Conservation (phyloP, 2,888 invertebrate species). For the Baronia brevicornis region DNA sequence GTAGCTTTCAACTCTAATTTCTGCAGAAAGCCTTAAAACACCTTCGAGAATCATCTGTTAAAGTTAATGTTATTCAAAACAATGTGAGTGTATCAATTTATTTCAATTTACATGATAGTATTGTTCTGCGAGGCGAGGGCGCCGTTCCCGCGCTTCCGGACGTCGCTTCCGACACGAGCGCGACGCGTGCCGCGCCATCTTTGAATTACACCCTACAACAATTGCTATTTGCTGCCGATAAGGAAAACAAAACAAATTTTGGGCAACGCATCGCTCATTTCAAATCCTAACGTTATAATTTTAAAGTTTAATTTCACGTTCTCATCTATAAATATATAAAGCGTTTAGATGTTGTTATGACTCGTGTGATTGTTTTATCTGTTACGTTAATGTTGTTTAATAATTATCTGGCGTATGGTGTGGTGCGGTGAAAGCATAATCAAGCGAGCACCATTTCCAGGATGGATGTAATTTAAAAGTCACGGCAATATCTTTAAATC, state of each 20-base stretch:
- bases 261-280: constrained; percentile 16
- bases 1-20: constrained; percentile 7
- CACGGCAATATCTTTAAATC: constrained; percentile 29
- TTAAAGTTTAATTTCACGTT: constrained; percentile 19
- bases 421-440: constrained; percentile 49
- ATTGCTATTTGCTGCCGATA: constrained; percentile 44
- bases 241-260: constrained; percentile 37
- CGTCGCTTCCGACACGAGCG: constrained; percentile 62
- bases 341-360: constrained; percentile 7
- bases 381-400: constrained; percentile 61
- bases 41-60: constrained; percentile 39
- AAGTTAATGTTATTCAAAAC: constrained; percentile 39
- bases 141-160: constrained; percentile 60
- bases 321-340: constrained; percentile 11
- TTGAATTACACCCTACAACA: constrained; percentile 61
- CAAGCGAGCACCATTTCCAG: constrained; percentile 39
- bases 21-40: constrained; percentile 22
- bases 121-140: constrained; percentile 61
- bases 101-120: constrained; percentile 70
- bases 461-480: constrained; percentile 52
- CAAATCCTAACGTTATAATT: constrained; percentile 16
- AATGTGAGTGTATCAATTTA: constrained; percentile 66
- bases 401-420: constrained; percentile 60
- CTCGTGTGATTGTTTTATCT: constrained; percentile 60
- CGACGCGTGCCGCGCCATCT: constrained; percentile 70